A percentile compares a stretch with the other conserved stretches of the same genome.
These are phyloP conservation scores for Drosophila burlai DNA, from an alignment of 1,140 invertebrate genomes.

Conservation along the genomic window DNA sequence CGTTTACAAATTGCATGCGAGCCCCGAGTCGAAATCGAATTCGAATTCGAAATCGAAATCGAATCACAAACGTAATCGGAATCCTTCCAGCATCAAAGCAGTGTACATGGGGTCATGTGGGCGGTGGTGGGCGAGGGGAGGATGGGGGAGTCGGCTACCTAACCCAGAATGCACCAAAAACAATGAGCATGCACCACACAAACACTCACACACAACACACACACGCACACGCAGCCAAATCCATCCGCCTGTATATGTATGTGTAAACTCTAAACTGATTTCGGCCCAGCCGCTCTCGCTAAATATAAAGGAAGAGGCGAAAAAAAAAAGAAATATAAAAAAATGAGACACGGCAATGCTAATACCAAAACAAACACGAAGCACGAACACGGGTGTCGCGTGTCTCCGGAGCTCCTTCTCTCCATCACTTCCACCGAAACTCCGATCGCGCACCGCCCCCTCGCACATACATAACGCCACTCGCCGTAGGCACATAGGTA, in stretches of 20 bases:
- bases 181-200: slow-evolving; percentile 20
- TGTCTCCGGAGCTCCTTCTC: slow-evolving; percentile 16
- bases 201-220: not conserved
- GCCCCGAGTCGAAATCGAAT: slow-evolving; percentile 12
- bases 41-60: slow-evolving; percentile 9
- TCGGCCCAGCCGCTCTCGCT: slow-evolving; percentile 29
- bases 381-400: slow-evolving; percentile 16
- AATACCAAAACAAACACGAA: slow-evolving; percentile 48
- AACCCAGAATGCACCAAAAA: slow-evolving; percentile 35
- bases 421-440: slow-evolving; percentile 4
- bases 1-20: slow-evolving; percentile 41
- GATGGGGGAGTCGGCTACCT: slow-evolving; percentile 8
- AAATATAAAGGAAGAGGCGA: slow-evolving; percentile 23
- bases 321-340: slow-evolving; percentile 1
- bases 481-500: not conserved
- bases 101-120: slow-evolving; percentile 15
- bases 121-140: not conserved
- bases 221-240: slow-evolving; percentile 2
- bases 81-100: slow-evolving; percentile 15
- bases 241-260: slow-evolving; percentile 13
- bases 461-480: not conserved
- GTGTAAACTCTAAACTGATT: slow-evolving; percentile 35
- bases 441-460: slow-evolving; percentile 18
- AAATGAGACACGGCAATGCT: slow-evolving; percentile 23
- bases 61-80: slow-evolving; percentile 13